These are phyloP conservation scores for Nyctalus aviator DNA, from an alignment of 2,797 vertebrate species.

Conservation along the genomic window DNA sequence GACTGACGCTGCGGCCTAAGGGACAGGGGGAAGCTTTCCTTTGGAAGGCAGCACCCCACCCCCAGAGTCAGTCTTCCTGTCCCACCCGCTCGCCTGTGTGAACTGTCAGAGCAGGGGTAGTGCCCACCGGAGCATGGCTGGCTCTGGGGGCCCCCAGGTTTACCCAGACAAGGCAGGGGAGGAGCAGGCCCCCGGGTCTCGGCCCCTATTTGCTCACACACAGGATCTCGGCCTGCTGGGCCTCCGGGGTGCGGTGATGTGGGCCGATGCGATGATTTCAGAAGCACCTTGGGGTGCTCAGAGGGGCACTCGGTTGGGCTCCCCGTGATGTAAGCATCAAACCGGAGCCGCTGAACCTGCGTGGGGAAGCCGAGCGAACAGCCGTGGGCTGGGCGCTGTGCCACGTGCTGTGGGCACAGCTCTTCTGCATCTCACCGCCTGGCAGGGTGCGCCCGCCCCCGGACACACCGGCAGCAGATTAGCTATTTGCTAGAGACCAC, in stretches of 20 bases:
- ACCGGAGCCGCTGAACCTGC: too few species aligned
- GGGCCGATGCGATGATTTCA: neutral
- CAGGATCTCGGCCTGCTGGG: neutral
- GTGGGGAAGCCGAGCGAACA: neutral
- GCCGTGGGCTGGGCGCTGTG: accelerated
- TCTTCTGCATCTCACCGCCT: neutral
- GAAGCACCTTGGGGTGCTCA: neutral
- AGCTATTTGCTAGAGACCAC: neutral
- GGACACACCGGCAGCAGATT: neutral
- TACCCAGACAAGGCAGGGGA: neutral
- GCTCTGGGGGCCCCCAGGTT: neutral
- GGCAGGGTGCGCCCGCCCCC: neutral
- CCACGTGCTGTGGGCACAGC: accelerated
- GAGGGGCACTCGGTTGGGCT: neutral
- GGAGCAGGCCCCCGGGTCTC: neutral
- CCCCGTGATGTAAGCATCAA: neutral
- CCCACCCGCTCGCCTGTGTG: neutral
- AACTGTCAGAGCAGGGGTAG: neutral
- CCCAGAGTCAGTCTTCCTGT: neutral
- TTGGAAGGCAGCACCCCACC: neutral
- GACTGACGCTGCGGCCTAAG: neutral
- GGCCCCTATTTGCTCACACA: neutral
- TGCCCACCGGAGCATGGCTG: neutral
- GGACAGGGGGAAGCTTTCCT: neutral
- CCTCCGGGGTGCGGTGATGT: neutral